phyloP scores from a whole-genome alignment of 2,797 vertebrate genomes.

The Gymnocypris eckloni region DNA sequence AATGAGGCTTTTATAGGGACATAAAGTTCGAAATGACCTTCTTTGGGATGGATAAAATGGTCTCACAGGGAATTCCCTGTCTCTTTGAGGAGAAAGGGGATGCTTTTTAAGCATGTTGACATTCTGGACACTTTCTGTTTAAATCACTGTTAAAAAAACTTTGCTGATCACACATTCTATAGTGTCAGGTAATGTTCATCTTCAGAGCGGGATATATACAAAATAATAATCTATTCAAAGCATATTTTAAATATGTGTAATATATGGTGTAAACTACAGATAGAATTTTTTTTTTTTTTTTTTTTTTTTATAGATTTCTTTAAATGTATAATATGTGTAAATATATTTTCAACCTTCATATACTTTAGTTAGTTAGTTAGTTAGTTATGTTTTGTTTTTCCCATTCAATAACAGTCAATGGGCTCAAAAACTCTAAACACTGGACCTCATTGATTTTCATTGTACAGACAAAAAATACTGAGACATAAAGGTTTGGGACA shows the following conservation, averaged over 20 bases:
- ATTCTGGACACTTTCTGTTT: conserved; percentile 31
- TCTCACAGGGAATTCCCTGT: background rate
- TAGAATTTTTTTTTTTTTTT: no score
- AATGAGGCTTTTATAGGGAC: conserved; percentile 34
- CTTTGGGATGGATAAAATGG: conserved; percentile 28
- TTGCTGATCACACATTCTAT: background rate
- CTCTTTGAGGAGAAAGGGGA: conserved; percentile 34
- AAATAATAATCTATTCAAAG: no score
- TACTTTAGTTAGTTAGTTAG: no score
- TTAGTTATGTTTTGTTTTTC: background rate
- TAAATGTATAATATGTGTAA: no score
- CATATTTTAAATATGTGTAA: no score
- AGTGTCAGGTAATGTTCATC: background rate
- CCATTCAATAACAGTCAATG: background rate
- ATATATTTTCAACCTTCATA: no score
- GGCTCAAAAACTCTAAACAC: background rate
- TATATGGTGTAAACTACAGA: no score
- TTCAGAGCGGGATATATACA: background rate
- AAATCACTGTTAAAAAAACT: conserved; percentile 20
- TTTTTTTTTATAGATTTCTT: no score
- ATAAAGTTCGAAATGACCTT: conserved; percentile 51
- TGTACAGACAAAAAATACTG: background rate
- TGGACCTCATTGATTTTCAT: background rate
- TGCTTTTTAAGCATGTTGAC: conserved; percentile 22
- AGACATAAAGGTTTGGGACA: background rate